Conservation (phyloP, 2,113 vertebrate species). For the Eupsittula cactorum region DNA sequence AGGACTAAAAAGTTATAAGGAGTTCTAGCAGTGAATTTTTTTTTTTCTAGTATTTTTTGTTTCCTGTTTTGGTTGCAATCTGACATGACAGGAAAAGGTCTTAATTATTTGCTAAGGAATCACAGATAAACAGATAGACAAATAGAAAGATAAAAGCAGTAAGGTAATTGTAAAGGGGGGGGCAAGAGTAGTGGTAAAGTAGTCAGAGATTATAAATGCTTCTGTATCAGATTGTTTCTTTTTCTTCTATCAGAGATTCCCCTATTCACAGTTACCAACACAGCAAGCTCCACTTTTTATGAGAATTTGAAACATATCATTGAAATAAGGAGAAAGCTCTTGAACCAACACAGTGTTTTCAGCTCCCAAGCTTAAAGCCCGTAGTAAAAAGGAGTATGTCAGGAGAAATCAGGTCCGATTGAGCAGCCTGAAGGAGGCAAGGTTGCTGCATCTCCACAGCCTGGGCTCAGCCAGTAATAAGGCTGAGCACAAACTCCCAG, state of each 20-base stretch:
- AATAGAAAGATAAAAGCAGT: not conserved
- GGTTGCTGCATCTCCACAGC: not conserved
- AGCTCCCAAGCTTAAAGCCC: not conserved
- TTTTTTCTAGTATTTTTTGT: not conserved
- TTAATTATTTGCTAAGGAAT: conserved; percentile 1
- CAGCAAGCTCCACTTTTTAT: not conserved
- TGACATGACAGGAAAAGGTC: not conserved
- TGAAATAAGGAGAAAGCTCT: not conserved
- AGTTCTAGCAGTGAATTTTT: not conserved
- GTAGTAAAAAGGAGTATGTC: not conserved
- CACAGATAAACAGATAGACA: not conserved
- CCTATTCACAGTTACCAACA: not conserved
- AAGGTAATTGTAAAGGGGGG: not conserved
- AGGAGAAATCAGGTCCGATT: not conserved
- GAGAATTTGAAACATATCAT: not conserved
- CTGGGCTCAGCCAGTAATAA: accelerated
- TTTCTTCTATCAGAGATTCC: not conserved
- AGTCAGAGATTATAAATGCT: conserved; percentile 16
- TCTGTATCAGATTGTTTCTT: not conserved
- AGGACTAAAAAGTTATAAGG: not conserved
- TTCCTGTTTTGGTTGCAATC: not conserved
- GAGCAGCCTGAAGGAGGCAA: not conserved
- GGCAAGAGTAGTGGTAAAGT: not conserved
- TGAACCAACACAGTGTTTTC: not conserved
- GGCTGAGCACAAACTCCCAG: not conserved